These are phyloP conservation scores for Megalurothrips usitatus DNA, from an alignment of 2,888 invertebrate species.

Conservation along the genomic window DNA sequence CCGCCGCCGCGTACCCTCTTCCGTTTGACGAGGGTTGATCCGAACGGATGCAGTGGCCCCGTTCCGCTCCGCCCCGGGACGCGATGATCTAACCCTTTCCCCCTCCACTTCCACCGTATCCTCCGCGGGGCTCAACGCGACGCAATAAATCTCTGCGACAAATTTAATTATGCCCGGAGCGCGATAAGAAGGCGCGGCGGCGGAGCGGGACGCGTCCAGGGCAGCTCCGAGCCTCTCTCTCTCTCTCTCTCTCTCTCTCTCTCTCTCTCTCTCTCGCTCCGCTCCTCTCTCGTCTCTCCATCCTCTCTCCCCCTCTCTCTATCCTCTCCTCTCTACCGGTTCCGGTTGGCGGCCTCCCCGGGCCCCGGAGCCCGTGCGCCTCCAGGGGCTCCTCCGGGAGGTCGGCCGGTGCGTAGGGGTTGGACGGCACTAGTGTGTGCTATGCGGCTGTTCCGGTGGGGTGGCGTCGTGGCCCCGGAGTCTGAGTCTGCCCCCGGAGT, in stretches of 20 bases:
- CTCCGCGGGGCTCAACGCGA: constrained; percentile 26
- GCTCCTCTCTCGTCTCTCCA: neutral
- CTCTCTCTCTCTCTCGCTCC: neutral
- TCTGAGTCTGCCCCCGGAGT: too few species aligned
- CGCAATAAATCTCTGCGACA: constrained; percentile 55
- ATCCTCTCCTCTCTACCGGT: neutral
- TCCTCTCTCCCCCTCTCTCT: too few species aligned
- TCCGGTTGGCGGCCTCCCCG: neutral
- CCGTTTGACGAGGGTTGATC: too few species aligned
- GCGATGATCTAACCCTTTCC: neutral
- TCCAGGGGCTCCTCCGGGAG: neutral
- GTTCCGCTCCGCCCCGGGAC: too few species aligned
- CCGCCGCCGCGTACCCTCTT: too few species aligned
- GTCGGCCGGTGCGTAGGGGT: neutral
- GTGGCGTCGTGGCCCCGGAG: too few species aligned
- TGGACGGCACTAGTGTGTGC: too few species aligned
- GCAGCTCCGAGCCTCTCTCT: neutral
- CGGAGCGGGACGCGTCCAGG: neutral
- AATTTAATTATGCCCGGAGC: constrained; percentile 57
- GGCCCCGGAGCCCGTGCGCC: neutral
- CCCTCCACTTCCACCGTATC: neutral
- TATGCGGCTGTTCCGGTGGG: too few species aligned
- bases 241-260: too few species aligned
- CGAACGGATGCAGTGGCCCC: too few species aligned
- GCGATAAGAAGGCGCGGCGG: constrained; percentile 46